Conservation (phyloP, 2,797 vertebrate genomes). For the Anguilla obscura region DNA sequence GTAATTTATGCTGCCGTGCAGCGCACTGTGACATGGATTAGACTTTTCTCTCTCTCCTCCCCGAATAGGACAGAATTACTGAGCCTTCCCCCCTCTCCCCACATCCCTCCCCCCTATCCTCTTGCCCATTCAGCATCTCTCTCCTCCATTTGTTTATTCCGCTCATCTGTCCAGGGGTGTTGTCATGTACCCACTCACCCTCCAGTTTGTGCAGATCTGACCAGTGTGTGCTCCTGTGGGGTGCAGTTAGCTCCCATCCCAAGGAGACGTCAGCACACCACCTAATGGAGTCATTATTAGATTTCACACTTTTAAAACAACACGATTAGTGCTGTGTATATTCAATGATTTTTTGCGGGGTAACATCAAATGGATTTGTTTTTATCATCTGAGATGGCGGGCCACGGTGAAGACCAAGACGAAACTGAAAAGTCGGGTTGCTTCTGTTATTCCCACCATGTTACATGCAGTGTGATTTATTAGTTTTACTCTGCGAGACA, state of each 20-base stretch:
- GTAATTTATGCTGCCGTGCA: slow-evolving; percentile 75
- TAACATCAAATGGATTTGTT: slow-evolving; percentile 68
- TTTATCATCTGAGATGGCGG: not conserved
- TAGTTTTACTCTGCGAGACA: slow-evolving; percentile 72
- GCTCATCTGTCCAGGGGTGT: slow-evolving; percentile 41
- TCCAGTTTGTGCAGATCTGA: slow-evolving; percentile 36
- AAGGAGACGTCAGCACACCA: slow-evolving; percentile 62
- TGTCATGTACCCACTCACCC: slow-evolving; percentile 38
- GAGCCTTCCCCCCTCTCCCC: slow-evolving; percentile 36
- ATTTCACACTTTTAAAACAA: slow-evolving; percentile 71
- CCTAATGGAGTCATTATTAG: slow-evolving; percentile 79
- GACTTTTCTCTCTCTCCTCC: slow-evolving; percentile 51
- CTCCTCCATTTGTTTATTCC: slow-evolving; percentile 49
- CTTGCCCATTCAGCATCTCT: slow-evolving; percentile 35
- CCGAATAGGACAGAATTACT: slow-evolving; percentile 46
- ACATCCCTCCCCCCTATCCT: slow-evolving; percentile 38
- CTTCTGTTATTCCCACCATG: not conserved
- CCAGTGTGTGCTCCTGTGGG: slow-evolving; percentile 33
- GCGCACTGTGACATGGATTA: slow-evolving; percentile 66
- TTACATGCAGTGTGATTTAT: slow-evolving; percentile 64
- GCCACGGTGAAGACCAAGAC: slow-evolving; percentile 10
- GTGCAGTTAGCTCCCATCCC: slow-evolving; percentile 24
- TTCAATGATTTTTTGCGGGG: slow-evolving; percentile 70
- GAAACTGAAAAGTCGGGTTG: not conserved
- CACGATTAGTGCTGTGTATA: slow-evolving; percentile 71